These are phyloP conservation scores for Actenoides hombroni DNA, from an alignment of 2,113 vertebrate genomes.

Conservation along the genomic window DNA sequence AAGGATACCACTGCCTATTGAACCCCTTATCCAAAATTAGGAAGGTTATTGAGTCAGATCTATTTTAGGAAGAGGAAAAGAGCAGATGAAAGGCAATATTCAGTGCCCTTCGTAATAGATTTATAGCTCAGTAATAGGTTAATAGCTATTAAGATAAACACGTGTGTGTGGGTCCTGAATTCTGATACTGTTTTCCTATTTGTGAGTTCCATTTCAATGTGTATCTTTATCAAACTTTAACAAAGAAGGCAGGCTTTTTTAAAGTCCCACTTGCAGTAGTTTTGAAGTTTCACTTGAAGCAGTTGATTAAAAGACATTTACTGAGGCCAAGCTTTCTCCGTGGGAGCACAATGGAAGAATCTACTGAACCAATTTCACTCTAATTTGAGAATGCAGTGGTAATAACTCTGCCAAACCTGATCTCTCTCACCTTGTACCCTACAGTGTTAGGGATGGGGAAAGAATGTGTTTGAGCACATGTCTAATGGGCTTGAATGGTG, in stretches of 20 bases:
- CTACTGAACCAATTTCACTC: background rate
- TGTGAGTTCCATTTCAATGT: background rate
- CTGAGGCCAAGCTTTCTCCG: background rate
- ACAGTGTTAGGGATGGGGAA: background rate
- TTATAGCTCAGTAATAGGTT: background rate
- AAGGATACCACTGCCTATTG: background rate
- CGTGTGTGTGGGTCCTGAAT: fast-evolving
- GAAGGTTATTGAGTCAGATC: constrained; percentile 37
- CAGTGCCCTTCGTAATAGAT: background rate
- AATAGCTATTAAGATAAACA: background rate
- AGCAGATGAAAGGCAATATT: constrained; percentile 27
- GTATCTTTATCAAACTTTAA: background rate
- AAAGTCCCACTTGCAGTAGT: background rate
- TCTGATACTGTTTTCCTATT: background rate
- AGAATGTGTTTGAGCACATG: constrained; percentile 27
- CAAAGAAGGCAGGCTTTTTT: background rate
- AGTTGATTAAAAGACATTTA: constrained; percentile 35
- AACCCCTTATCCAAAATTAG: background rate
- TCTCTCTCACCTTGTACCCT: background rate
- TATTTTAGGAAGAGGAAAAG: constrained; percentile 21
- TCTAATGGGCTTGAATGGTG: background rate
- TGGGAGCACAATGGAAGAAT: background rate
- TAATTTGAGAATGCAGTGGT: constrained; percentile 13
- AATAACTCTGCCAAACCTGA: constrained; percentile 19
- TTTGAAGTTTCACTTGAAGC: background rate